Evolutionary conservation across 2,797 vertebrate genomes (phyloP), one percentile per base, ranked within the genome.

Genomic region (Sorex maritimensis): DNA sequence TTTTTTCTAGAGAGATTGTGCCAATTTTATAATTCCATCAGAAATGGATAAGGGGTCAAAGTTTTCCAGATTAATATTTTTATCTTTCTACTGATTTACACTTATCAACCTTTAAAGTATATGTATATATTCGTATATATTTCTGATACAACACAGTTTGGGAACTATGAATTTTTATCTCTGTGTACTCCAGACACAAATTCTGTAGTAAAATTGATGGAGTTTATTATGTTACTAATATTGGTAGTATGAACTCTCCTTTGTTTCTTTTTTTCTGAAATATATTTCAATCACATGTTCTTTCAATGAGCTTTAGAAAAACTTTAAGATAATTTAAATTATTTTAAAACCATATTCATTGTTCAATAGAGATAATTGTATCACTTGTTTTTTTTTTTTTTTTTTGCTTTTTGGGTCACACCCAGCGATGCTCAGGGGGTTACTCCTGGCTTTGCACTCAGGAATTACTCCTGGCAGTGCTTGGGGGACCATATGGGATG

Each of bases 181-280:
- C 23, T 82, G 34, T 72, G 21, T 58, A 52, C 2, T 23, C 9
- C 30, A 44, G 41, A 49, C 5, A 58, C 17, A 81, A 19, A 38
- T 74, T 1, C 2, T 23, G 52, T 7, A 75, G 10, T 68, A 68
- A 23, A 28, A 77, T 77, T 81, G 44, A 14, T 93, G 6, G 21
- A 9, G 74, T 87, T 73, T 72, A 72, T 38, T 44, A 23, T 74
- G 24, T 88, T 12, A 23, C 41, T 87, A 86, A 17, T 75, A 30
- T 81, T 63, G 88, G 0, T 73, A 38, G 21, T 55, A 75, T 74
- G 15, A 58, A 15, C 15, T 71, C 9, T 61, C 26, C 52, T 55
- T 55, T 55, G 15, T 55, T 55, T 55, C 93, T 77, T 19, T 49
- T 86, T 93, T 95, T 28, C 41, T 74, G 82, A 92, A 90, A 41